These are phyloP conservation scores for Cheilosia scutellata DNA, from an alignment of 2,888 invertebrate species.

Conservation along the genomic window DNA sequence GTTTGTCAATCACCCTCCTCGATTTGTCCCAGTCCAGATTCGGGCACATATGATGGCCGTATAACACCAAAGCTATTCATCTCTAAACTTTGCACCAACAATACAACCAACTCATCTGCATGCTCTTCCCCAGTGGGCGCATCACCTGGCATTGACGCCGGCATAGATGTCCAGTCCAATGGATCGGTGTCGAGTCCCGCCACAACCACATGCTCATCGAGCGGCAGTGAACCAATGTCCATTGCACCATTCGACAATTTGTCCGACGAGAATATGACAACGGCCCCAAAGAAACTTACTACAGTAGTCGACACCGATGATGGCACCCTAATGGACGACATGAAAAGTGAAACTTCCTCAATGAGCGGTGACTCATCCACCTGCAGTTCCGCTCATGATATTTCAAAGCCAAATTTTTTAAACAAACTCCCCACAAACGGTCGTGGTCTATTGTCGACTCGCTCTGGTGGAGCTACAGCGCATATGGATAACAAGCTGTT, in stretches of 20 bases:
- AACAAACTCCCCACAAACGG: slow-evolving; percentile 59
- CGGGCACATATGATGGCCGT: slow-evolving; percentile 83
- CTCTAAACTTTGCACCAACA: slow-evolving; percentile 82
- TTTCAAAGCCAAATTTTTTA: slow-evolving; percentile 69
- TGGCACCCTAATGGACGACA: slow-evolving; percentile 82
- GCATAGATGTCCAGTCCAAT: slow-evolving; percentile 77
- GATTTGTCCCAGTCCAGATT: slow-evolving; percentile 84
- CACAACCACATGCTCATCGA: slow-evolving; percentile 77
- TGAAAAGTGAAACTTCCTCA: slow-evolving; percentile 82
- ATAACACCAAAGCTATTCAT: slow-evolving; percentile 84
- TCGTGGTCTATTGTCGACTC: slow-evolving; percentile 6
- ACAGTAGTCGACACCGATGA: slow-evolving; percentile 78
- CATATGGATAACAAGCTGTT: slow-evolving; percentile 34
- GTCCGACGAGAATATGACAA: slow-evolving; percentile 78
- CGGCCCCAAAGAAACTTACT: slow-evolving; percentile 46
- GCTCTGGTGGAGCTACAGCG: slow-evolving; percentile 6
- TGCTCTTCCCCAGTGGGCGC: slow-evolving; percentile 82
- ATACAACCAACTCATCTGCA: slow-evolving; percentile 80
- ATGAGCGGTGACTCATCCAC: slow-evolving; percentile 78
- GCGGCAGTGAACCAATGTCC: slow-evolving; percentile 81
- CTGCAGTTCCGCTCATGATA: slow-evolving; percentile 40
- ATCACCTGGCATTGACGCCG: slow-evolving; percentile 80
- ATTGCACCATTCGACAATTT: slow-evolving; percentile 80
- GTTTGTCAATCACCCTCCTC: slow-evolving; percentile 84
- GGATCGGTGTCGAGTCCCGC: slow-evolving; percentile 72